These are phyloP conservation scores for Melanotaenia parkinsoni DNA, from an alignment of 2,797 vertebrate genomes.

Conservation along the genomic window DNA sequence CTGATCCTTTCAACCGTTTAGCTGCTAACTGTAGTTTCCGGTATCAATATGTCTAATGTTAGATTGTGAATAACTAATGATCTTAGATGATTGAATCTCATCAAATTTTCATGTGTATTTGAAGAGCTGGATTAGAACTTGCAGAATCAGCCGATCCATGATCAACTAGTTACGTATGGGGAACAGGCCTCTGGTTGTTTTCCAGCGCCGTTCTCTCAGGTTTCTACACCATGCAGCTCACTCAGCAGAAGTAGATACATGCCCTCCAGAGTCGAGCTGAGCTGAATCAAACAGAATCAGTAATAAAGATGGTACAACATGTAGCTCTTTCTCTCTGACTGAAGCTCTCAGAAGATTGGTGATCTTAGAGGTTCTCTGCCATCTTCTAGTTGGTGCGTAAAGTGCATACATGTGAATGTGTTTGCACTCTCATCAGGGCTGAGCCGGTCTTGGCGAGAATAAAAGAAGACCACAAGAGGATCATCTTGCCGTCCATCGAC, in stretches of 20 bases:
- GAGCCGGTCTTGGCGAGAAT: slow-evolving; percentile 94
- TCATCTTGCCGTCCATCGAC: slow-evolving; percentile 96
- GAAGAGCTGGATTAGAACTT: background rate
- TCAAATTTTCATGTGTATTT: slow-evolving; percentile 1
- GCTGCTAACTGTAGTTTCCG: background rate
- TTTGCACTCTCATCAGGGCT: slow-evolving; percentile 81
- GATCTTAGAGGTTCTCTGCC: slow-evolving; percentile 23
- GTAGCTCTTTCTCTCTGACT: slow-evolving; percentile 35
- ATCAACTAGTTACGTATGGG: background rate
- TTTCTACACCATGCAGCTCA: slow-evolving; percentile 22
- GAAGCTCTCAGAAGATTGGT: slow-evolving; percentile 28
- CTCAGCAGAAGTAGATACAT: slow-evolving; percentile 40
- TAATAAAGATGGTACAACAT: slow-evolving; percentile 43
- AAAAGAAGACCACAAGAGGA: slow-evolving; percentile 91
- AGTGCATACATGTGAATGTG: slow-evolving; percentile 7
- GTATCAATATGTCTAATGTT: background rate
- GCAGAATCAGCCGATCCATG: background rate
- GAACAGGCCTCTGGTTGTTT: slow-evolving; percentile 20
- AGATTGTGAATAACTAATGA: background rate
- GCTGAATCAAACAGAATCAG: slow-evolving; percentile 61
- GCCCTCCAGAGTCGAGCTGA: slow-evolving; percentile 40
- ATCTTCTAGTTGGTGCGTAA: slow-evolving; percentile 1
- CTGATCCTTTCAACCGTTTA: too few species aligned
- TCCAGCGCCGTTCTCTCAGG: slow-evolving; percentile 17
- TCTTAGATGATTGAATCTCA: slow-evolving; percentile 1